Evolutionary conservation across 2,888 invertebrate genomes (phyloP).

Genomic region (Nymphalis c-album): DNA sequence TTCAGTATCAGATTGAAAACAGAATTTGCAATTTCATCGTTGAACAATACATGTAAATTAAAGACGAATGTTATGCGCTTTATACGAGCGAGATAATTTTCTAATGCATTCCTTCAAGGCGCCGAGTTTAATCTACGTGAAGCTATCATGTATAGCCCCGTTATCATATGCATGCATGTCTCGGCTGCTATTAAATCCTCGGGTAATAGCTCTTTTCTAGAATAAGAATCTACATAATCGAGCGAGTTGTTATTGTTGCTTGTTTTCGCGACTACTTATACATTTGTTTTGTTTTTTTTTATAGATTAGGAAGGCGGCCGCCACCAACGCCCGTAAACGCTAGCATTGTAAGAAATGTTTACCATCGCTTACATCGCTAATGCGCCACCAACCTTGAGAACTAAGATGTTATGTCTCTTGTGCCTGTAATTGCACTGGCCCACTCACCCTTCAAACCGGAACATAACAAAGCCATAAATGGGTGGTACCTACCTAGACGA

Average conservation of each 20-base stretch:
- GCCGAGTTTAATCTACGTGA: conserved; percentile 24
- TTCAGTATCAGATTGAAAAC: conserved; percentile 9
- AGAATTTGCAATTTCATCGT: conserved; percentile 7
- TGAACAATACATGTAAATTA: conserved; percentile 20
- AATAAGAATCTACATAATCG: not conserved
- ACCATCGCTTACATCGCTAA: no score
- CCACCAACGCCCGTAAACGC: no score
- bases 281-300: no score
- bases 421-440: no score
- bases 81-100: conserved; percentile 24
- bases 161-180: not conserved
- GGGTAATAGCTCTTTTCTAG: not conserved
- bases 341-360: no score
- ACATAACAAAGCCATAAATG: no score
- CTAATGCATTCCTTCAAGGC: conserved; percentile 26
- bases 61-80: conserved; percentile 13
- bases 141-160: not conserved
- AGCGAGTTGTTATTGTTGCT: not conserved
- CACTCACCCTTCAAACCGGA: no score
- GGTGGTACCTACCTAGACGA: no score
- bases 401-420: no score
- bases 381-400: no score
- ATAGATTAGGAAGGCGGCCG: no score
- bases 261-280: no score
- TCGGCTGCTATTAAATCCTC: not conserved